phyloP scores from a whole-genome alignment of 2,113 vertebrate genomes.

The Notiomystis cincta region DNA sequence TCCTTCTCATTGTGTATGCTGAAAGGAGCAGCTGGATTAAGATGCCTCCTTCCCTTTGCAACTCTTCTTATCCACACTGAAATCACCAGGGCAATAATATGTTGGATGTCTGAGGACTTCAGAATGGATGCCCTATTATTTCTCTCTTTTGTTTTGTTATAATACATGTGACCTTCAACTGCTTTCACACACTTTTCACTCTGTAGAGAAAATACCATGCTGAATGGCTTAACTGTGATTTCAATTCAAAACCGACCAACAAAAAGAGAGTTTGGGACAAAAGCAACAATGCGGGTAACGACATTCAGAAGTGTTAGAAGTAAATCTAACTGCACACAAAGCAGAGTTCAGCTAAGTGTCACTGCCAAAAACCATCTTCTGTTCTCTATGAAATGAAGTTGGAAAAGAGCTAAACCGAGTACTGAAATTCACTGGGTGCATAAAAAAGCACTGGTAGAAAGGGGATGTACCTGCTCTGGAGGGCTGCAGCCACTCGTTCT shows the following conservation, averaged over 20 bases:
- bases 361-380: not conserved
- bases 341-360: slow-evolving; percentile 53
- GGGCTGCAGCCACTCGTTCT: not conserved
- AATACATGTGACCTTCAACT: slow-evolving; percentile 62
- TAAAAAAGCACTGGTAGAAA: not conserved
- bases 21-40: slow-evolving; percentile 49
- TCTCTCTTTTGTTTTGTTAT: slow-evolving; percentile 60
- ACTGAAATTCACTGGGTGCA: not conserved
- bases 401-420: slow-evolving; percentile 18
- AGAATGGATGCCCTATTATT: slow-evolving; percentile 56
- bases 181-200: slow-evolving; percentile 48
- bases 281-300: slow-evolving; percentile 11
- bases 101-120: slow-evolving; percentile 37
- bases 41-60: slow-evolving; percentile 5
- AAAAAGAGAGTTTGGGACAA: slow-evolving; percentile 52
- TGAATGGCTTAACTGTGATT: slow-evolving; percentile 53
- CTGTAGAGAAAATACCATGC: slow-evolving; percentile 46
- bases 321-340: slow-evolving; percentile 60
- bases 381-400: slow-evolving; percentile 17
- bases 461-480: not conserved
- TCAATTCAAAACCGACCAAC: slow-evolving; percentile 39
- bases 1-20: slow-evolving; percentile 13
- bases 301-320: slow-evolving; percentile 47
- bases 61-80: slow-evolving; percentile 6
- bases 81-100: slow-evolving; percentile 35